Conservation (phyloP, 2,113 vertebrate species). For the Oreotrochilus melanogaster region DNA sequence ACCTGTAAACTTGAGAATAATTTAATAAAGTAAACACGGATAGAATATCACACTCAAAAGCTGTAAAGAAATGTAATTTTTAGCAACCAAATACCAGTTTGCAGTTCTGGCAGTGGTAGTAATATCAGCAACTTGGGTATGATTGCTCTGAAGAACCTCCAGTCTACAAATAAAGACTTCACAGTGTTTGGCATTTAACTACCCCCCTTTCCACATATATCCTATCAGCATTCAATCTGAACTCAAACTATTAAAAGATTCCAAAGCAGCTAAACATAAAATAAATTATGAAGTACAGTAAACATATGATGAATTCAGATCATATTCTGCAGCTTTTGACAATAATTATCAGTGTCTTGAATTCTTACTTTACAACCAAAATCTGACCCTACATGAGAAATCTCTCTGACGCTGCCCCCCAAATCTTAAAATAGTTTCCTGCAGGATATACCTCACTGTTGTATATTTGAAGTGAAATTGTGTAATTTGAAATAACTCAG, state of each 20-base stretch:
- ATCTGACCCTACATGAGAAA: not conserved
- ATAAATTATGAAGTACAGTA: not conserved
- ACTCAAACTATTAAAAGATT: not conserved
- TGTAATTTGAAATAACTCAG: no score
- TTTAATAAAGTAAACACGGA: not conserved
- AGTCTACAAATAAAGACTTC: not conserved
- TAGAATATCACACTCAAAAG: not conserved
- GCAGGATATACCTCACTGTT: no score
- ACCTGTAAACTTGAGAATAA: not conserved
- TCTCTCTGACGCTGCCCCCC: no score
- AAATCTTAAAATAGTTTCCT: no score
- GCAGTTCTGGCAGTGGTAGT: not conserved
- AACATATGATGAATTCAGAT: not conserved
- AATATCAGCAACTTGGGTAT: not conserved
- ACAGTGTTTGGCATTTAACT: not conserved
- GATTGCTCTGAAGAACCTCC: not conserved
- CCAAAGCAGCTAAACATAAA: not conserved
- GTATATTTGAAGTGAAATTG: no score
- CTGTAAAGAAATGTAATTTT: not conserved
- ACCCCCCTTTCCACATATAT: fast-evolving
- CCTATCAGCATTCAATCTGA: not conserved
- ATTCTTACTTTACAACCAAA: not conserved
- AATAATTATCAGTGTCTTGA: not conserved
- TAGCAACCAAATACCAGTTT: not conserved
- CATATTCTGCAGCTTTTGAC: not conserved